A percentile compares a stretch with the other conserved stretches of the same genome.
phyloP scores from a whole-genome alignment of 1,140 invertebrate genomes.

The Coptotermes formosanus region DNA sequence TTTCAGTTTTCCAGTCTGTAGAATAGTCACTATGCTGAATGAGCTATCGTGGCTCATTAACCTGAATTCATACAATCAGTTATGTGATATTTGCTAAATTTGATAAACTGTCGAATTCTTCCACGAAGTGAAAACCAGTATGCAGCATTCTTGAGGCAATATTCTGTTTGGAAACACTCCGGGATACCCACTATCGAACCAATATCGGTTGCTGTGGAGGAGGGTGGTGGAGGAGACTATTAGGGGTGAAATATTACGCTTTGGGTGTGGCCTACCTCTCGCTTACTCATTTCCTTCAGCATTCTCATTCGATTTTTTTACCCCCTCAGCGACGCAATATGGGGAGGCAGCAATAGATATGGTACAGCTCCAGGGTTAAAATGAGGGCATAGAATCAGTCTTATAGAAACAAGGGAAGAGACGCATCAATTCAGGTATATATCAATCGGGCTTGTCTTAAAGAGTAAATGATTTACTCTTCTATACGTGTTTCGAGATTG shows the following conservation, averaged over 20 bases:
- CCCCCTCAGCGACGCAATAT: not conserved
- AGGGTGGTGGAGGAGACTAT: conserved; percentile 21
- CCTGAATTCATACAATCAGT: no score
- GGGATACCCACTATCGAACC: conserved; percentile 17
- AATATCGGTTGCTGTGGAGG: not conserved
- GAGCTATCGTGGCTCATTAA: no score
- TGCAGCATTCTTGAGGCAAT: conserved; percentile 20
- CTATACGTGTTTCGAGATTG: no score
- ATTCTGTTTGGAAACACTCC: conserved; percentile 22
- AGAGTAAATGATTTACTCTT: no score
- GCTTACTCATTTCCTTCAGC: conserved; percentile 20
- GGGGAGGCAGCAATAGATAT: not conserved
- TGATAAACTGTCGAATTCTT: no score
- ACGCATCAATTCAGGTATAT: no score
- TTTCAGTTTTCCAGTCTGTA: no score
- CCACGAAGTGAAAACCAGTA: not conserved
- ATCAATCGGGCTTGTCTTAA: no score
- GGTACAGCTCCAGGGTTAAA: not conserved
- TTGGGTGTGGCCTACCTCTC: conserved; percentile 16
- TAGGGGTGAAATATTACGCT: conserved; percentile 29
- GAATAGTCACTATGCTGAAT: no score
- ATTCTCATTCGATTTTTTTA: conserved; percentile 20
- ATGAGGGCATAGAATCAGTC: no score
- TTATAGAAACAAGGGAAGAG: no score
- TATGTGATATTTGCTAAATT: no score